These are phyloP conservation scores for Brassicogethes aeneus DNA, from an alignment of 2,888 invertebrate genomes.

Conservation along the genomic window DNA sequence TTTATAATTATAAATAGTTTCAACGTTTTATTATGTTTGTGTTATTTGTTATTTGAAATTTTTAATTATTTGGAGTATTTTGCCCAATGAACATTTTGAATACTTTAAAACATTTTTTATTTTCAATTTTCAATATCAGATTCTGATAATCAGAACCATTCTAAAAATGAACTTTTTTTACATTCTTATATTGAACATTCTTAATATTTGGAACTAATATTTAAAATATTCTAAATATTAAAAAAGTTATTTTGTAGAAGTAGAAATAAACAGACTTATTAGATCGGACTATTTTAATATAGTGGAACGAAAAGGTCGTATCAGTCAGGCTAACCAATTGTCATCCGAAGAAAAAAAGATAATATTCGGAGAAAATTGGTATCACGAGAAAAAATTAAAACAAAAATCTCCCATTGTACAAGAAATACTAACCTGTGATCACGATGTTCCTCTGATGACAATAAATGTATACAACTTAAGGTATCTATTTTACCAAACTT, in stretches of 20 bases:
- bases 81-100: too few relatives aligned
- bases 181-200: too few relatives aligned
- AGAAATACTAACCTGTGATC: constrained; percentile 49
- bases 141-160: too few relatives aligned
- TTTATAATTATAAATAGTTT: too few relatives aligned
- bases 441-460: constrained; percentile 51
- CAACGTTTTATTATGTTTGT: too few relatives aligned
- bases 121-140: too few relatives aligned
- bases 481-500: too few relatives aligned
- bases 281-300: constrained; percentile 53
- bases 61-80: too few relatives aligned
- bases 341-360: constrained; percentile 42
- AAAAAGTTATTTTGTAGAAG: constrained; percentile 39
- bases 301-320: constrained; percentile 39
- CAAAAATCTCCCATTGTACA: constrained; percentile 51
- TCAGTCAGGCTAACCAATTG: constrained; percentile 39
- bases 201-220: too few relatives aligned
- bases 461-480: constrained; percentile 42
- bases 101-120: too few relatives aligned
- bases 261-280: constrained; percentile 53
- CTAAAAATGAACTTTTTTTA: too few relatives aligned
- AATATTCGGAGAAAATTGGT: constrained; percentile 46
- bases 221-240: constrained; percentile 1
- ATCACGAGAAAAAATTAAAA: constrained; percentile 47
- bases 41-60: too few relatives aligned